phyloP scores from a whole-genome alignment of 2,113 vertebrate genomes.

The Hemiprocne comata region DNA sequence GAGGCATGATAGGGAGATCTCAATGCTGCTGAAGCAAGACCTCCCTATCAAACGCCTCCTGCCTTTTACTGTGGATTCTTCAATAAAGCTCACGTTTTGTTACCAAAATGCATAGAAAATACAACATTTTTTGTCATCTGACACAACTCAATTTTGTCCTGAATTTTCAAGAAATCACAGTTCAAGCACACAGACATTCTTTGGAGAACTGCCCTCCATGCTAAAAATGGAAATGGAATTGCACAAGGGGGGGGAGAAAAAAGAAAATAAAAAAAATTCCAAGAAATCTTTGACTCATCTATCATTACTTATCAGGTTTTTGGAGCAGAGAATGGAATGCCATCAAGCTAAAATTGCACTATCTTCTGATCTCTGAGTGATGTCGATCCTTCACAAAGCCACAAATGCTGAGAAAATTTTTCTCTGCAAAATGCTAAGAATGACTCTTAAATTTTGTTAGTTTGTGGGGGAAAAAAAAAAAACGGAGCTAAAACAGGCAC shows the following conservation, averaged over 20 bases:
- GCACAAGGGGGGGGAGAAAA: background rate
- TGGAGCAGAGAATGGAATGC: slow-evolving; percentile 52
- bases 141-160: background rate
- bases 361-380: slow-evolving; percentile 52
- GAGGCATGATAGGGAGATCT: background rate
- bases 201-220: background rate
- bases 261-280: slow-evolving; percentile 10
- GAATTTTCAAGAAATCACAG: slow-evolving; percentile 31
- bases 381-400: slow-evolving; percentile 39
- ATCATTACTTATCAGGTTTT: slow-evolving; percentile 51
- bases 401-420: slow-evolving; percentile 10
- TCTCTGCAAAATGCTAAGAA: slow-evolving; percentile 1
- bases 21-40: background rate
- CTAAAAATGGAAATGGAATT: slow-evolving; percentile 49
- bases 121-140: background rate
- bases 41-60: background rate
- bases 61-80: background rate
- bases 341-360: slow-evolving; percentile 2
- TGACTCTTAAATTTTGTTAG: slow-evolving; percentile 25
- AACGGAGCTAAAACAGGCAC: background rate
- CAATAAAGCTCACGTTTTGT: background rate
- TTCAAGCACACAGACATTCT: background rate
- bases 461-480: background rate
- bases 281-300: slow-evolving; percentile 65
- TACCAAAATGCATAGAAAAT: background rate